Percentiles rank a stretch among this genome's conserved stretches.
Evolutionary conservation across 2,888 invertebrate species (phyloP).

Genomic region (Vesta saturnalis): DNA sequence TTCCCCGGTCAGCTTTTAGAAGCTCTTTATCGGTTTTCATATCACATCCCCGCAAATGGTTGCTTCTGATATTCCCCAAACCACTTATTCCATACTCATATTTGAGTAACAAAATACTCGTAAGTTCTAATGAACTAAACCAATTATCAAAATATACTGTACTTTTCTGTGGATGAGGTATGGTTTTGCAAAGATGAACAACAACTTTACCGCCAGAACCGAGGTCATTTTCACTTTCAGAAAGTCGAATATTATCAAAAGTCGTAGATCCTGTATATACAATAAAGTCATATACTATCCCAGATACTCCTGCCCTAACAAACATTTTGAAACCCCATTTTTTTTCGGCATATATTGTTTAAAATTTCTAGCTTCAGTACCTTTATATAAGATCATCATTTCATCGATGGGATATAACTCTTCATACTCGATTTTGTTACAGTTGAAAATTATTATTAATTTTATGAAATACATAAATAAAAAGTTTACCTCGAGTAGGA

Average conservation of each 20-base stretch:
- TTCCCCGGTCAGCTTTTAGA: conserved; percentile 30
- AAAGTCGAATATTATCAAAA: conserved; percentile 22
- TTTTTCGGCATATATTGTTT: not conserved
- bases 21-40: conserved; percentile 23
- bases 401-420: not conserved
- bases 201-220: conserved; percentile 19
- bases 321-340: conserved; percentile 32
- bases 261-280: conserved; percentile 34
- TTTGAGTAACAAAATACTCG: conserved; percentile 27
- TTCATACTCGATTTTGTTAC: too few relatives aligned
- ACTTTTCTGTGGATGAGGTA: conserved; percentile 23
- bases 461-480: too few relatives aligned
- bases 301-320: conserved; percentile 30
- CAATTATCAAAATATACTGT: conserved; percentile 46
- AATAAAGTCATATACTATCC: conserved; percentile 32
- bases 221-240: conserved; percentile 19
- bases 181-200: conserved; percentile 26
- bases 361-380: not conserved
- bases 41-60: conserved; percentile 20
- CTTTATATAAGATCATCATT: conserved; percentile 1
- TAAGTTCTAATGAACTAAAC: conserved; percentile 30
- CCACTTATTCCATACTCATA: conserved; percentile 21
- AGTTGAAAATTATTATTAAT: too few relatives aligned
- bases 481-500: too few relatives aligned
- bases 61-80: conserved; percentile 21